These are phyloP conservation scores for Caradrina kadenii DNA, from an alignment of 2,888 invertebrate species.

Conservation along the genomic window DNA sequence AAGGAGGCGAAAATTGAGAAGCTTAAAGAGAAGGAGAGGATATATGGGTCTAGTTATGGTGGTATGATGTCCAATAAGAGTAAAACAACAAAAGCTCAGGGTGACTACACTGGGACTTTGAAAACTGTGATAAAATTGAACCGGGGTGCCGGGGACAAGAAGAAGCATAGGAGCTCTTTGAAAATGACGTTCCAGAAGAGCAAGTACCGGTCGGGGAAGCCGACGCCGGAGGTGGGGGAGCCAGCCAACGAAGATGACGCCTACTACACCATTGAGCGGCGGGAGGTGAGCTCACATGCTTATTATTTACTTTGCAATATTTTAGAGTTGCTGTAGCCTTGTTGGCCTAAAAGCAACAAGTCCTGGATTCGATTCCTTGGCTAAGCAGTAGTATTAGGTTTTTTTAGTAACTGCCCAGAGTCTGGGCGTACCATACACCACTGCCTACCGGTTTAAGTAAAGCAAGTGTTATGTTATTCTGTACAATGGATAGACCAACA, in stretches of 20 bases:
- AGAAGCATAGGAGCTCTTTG: conserved; percentile 92
- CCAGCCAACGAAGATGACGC: conserved; percentile 81
- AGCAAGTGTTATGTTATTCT: too few relatives aligned
- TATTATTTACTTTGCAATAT: background rate
- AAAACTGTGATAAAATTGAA: conserved; percentile 96
- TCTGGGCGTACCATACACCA: too few relatives aligned
- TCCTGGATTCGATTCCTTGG: background rate
- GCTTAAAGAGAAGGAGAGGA: conserved; percentile 87
- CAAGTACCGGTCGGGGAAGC: conserved; percentile 91
- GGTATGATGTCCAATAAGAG: conserved; percentile 75
- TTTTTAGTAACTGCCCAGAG: too few relatives aligned
- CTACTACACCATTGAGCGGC: conserved; percentile 93
- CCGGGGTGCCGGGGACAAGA: conserved; percentile 89
- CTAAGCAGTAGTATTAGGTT: too few relatives aligned
- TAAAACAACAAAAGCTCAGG: conserved; percentile 78
- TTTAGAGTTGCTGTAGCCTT: too few relatives aligned
- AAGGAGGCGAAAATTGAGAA: conserved; percentile 92
- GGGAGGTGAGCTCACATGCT: conserved; percentile 82
- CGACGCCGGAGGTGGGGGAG: conserved; percentile 83
- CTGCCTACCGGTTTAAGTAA: too few relatives aligned
- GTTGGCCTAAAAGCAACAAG: too few relatives aligned
- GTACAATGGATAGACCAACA: too few relatives aligned
- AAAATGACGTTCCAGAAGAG: conserved; percentile 95
- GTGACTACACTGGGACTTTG: conserved; percentile 94
- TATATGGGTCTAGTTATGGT: conserved; percentile 69